Evolutionary conservation across 2,888 invertebrate species (phyloP), one percentile per base, ranked within the genome.

Genomic region (Drosophila flavopinicola): DNA sequence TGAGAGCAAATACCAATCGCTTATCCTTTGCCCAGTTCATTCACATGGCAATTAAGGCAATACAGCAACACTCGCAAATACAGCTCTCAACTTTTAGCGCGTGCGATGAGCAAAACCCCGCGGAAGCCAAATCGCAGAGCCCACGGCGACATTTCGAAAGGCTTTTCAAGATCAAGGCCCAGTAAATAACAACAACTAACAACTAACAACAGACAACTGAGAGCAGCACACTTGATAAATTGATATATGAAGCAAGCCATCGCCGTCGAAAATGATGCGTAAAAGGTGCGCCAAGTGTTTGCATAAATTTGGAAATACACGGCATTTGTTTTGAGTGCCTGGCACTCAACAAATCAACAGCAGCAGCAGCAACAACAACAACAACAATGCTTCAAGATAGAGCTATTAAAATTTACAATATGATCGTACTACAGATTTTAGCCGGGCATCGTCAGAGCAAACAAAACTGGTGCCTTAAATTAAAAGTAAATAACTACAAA

Each of bases 11-110:
- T 48, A 35, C 35, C 24, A 24, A 33, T 37, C 23, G 41, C 57
- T 63, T 66, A 85, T 85, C 86, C 87, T 85, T 85, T 63, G 41
- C 63, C 63, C 75, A 80, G 87, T 87, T 88, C 88, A 83, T 88
- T 87, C 85, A 85, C 88, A 76, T 87, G 75, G 39, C 72, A 66
- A 75, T 79, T 66, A 70, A 75, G 23, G 1, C 30, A 42, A 9
- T n/a, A n/a, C n/a, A 20, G 20, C 3, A 32, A 49, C 30, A 51
- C 13, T 13, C 33, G 29, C 15, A 41, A 52, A 48, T 9, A 37
- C 9, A 27, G 38, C 51, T 66, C n/a, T 51, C 71, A 61, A 66
- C 23, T 56, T 66, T 35, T 13, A 63, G 60, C 78, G 72, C 75
- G 72, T 78, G 78, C 78, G 75, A 65, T 47, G 66, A 58, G 66